A percentile compares a stretch with the other conserved stretches of the same genome.
phyloP scores from a whole-genome alignment of 1,140 invertebrate genomes.

The Phymorhynchus buccinoides region DNA sequence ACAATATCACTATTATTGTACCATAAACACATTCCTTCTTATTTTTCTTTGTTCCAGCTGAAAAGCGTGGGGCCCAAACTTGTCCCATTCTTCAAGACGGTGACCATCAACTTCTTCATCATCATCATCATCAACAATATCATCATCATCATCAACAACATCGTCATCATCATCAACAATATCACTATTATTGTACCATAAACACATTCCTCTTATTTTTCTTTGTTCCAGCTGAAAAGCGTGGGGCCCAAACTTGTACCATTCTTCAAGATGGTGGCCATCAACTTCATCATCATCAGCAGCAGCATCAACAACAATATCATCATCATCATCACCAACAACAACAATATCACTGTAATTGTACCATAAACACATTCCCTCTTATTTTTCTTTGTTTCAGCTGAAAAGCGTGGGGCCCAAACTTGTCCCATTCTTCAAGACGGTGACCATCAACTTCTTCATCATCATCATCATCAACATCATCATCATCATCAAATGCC shows the following conservation, averaged over 20 bases:
- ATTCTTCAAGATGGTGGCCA: slow-evolving; percentile 88
- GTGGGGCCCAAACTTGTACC: slow-evolving; percentile 86
- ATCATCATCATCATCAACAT: slow-evolving; percentile 75
- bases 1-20: no score
- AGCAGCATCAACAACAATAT: no score
- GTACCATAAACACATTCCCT: no score
- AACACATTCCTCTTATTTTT: no score
- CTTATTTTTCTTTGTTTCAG: slow-evolving; percentile 79
- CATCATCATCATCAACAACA: slow-evolving; percentile 80
- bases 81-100: slow-evolving; percentile 89
- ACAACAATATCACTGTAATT: no score
- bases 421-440: slow-evolving; percentile 90
- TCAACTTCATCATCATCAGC: slow-evolving; percentile 88
- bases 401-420: slow-evolving; percentile 83
- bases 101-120: slow-evolving; percentile 89
- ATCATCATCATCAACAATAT: slow-evolving; percentile 72
- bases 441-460: slow-evolving; percentile 89
- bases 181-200: no score
- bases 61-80: slow-evolving; percentile 84
- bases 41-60: slow-evolving; percentile 78
- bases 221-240: slow-evolving; percentile 80
- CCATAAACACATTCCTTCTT: no score
- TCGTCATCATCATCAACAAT: no score
- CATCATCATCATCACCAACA: no score
- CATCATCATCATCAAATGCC: slow-evolving; percentile 82